A percentile compares a stretch with the other conserved stretches of the same genome.
phyloP scores from a whole-genome alignment of 1,140 invertebrate genomes.

The Meloidogyne exigua region DNA sequence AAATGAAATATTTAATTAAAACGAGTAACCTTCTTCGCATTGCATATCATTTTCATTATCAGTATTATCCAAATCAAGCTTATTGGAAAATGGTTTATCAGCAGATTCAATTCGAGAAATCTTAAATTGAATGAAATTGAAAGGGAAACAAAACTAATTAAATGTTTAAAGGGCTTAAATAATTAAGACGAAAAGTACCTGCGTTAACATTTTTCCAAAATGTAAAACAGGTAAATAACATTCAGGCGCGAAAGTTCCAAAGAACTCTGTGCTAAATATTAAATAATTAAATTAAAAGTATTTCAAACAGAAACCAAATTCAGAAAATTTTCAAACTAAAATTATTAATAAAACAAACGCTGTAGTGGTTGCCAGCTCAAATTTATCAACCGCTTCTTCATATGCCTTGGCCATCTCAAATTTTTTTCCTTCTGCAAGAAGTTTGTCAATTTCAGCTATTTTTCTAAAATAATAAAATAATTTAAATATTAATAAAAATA shows the following conservation, averaged over 20 bases:
- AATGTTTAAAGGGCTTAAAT: background rate
- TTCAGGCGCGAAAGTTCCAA: constrained; percentile 27
- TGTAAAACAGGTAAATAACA: constrained; percentile 27
- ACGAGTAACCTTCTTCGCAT: background rate
- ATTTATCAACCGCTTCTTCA: constrained; percentile 25
- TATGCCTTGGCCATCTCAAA: constrained; percentile 17
- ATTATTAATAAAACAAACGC: constrained; percentile 21
- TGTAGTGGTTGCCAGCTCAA: constrained; percentile 18
- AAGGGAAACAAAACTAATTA: background rate
- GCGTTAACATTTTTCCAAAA: constrained; percentile 24
- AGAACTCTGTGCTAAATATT: constrained; percentile 21
- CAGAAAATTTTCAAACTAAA: constrained; percentile 13
- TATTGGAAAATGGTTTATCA: background rate
- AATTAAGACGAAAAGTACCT: constrained; percentile 7
- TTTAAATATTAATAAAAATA: background rate
- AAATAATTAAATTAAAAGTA: background rate
- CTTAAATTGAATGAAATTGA: background rate
- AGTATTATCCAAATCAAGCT: background rate
- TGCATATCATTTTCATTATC: constrained; percentile 7
- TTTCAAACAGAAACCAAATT: too few species aligned
- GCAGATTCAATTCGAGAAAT: constrained; percentile 21
- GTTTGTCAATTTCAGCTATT: constrained; percentile 21
- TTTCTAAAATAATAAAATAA: constrained; percentile 17
- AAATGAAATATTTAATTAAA: too few species aligned
- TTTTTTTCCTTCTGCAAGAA: constrained; percentile 28